phyloP scores from a whole-genome alignment of 2,888 invertebrate species.

The Drosophila kuntzei region DNA sequence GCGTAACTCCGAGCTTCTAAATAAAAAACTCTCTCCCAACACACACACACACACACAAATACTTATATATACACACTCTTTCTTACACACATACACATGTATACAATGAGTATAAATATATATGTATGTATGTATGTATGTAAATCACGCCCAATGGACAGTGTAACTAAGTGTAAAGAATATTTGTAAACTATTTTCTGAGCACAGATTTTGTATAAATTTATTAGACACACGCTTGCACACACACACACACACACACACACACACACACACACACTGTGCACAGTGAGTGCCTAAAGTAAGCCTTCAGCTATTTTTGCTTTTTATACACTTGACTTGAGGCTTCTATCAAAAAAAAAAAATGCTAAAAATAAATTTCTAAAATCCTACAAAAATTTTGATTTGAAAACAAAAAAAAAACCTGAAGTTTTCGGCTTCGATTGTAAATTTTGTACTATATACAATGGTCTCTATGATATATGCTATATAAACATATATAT shows the following conservation, averaged over 20 bases:
- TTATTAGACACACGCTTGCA: conserved; percentile 55
- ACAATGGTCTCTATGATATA: conserved; percentile 57
- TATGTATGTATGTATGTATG: no score
- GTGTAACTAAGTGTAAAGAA: conserved; percentile 76
- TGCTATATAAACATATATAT: no score
- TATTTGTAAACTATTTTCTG: conserved; percentile 80
- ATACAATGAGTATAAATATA: conserved; percentile 33
- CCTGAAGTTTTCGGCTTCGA: conserved; percentile 63
- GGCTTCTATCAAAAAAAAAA: conserved; percentile 37
- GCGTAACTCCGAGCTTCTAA: conserved; percentile 78
- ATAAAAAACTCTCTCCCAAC: conserved; percentile 27
- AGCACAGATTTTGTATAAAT: conserved; percentile 79
- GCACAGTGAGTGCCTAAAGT: conserved; percentile 59
- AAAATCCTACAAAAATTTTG: conserved; percentile 11
- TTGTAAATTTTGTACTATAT: conserved; percentile 82
- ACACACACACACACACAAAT: conserved; percentile 16
- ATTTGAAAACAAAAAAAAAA: no score
- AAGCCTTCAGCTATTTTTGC: conserved; percentile 77
- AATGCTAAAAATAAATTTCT: conserved; percentile 1
- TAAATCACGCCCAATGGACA: conserved; percentile 76
- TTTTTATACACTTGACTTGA: conserved; percentile 64
- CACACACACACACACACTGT: conserved; percentile 40
- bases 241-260: conserved; percentile 21
- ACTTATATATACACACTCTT: conserved; percentile 6
- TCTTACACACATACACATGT: conserved; percentile 35